Percentiles rank a stretch among this genome's conserved stretches.
These are phyloP conservation scores for Drosophila greeni DNA, from an alignment of 2,888 invertebrate genomes.

Conservation along the genomic window DNA sequence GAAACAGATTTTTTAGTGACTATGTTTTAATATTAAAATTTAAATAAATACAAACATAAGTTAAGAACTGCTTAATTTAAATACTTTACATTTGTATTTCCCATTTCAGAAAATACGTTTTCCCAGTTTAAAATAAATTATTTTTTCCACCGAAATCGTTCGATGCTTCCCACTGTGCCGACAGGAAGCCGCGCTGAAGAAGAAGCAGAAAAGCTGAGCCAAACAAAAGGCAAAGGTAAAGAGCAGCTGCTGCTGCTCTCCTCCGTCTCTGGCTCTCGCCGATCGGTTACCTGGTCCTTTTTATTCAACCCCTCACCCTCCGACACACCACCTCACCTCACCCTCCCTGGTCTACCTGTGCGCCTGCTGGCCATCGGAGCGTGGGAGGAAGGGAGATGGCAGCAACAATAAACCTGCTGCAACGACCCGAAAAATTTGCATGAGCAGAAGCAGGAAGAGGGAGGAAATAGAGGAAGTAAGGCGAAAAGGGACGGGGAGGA, in stretches of 20 bases:
- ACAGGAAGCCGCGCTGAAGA: slow-evolving; percentile 28
- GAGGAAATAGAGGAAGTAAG: slow-evolving; percentile 8
- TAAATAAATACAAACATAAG: background rate
- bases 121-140: background rate
- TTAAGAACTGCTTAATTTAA: background rate
- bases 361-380: slow-evolving; percentile 10
- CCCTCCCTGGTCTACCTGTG: slow-evolving; percentile 9
- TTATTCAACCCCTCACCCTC: slow-evolving; percentile 10
- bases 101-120: too few species aligned
- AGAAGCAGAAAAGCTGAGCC: slow-evolving; percentile 29
- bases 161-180: slow-evolving; percentile 6
- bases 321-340: slow-evolving; percentile 2
- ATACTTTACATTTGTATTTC: too few species aligned
- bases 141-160: background rate
- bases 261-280: slow-evolving; percentile 4
- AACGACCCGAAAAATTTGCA: slow-evolving; percentile 34
- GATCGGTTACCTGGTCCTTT: slow-evolving; percentile 41
- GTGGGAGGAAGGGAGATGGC: slow-evolving; percentile 19
- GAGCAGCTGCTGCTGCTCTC: slow-evolving; percentile 33
- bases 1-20: too few species aligned
- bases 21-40: too few species aligned
- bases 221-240: slow-evolving; percentile 32
- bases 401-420: slow-evolving; percentile 30
- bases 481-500: background rate
- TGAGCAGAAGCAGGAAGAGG: slow-evolving; percentile 10